Percentiles rank a stretch among this genome's conserved stretches.
These are phyloP conservation scores for Apis cerana DNA, from an alignment of 1,140 invertebrate species.

Conservation along the genomic window DNA sequence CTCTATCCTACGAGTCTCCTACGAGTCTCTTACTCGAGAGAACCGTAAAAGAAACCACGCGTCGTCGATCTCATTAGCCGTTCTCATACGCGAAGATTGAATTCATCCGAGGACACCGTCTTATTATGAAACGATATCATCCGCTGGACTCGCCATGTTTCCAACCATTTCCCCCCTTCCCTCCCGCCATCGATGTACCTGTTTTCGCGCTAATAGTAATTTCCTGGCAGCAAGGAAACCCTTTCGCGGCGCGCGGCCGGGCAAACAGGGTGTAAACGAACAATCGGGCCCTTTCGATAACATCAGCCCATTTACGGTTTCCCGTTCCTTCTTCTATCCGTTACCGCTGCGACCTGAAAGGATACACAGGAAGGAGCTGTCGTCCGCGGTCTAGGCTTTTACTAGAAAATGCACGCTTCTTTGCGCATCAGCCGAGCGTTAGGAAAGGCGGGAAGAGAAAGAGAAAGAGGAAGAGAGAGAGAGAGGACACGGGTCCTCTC, in stretches of 20 bases:
- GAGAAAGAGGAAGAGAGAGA: conserved; percentile 18
- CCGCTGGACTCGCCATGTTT: background rate
- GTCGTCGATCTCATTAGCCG: conserved; percentile 36
- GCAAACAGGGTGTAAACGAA: conserved; percentile 47
- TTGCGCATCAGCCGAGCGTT: conserved; percentile 43
- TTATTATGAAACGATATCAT: conserved; percentile 18
- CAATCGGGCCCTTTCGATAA: conserved; percentile 52
- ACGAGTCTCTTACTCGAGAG: background rate
- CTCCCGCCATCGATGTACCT: conserved; percentile 40
- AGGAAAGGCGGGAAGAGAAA: background rate
- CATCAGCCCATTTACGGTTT: conserved; percentile 52
- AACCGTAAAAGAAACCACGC: background rate
- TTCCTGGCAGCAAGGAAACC: conserved; percentile 45
- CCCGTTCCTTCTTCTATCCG: conserved; percentile 35
- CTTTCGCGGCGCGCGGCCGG: conserved; percentile 18
- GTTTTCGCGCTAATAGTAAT: conserved; percentile 45
- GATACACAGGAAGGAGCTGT: conserved; percentile 63
- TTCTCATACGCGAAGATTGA: conserved; percentile 34
- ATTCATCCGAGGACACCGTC: conserved; percentile 42
- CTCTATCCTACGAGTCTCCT: conserved; percentile 17
- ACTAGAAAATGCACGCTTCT: conserved; percentile 64
- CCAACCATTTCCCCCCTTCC: background rate
- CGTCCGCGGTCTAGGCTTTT: conserved; percentile 59
- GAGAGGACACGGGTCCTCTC: conserved; percentile 32
- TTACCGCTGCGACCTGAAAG: conserved; percentile 51